Conservation (phyloP, 2,888 invertebrate species). For the Leptopilina syphax region DNA sequence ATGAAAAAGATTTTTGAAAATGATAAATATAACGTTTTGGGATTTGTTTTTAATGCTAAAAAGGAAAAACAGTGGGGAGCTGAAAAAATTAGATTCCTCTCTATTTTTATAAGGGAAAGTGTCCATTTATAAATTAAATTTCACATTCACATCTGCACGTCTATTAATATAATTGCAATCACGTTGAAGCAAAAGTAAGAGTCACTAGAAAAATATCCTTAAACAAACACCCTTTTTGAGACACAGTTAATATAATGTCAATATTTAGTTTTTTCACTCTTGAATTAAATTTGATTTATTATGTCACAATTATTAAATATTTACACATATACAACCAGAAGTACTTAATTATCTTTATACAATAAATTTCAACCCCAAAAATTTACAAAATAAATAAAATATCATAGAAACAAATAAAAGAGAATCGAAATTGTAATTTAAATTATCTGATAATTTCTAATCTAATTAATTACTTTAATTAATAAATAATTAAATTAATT, state of each 20-base stretch:
- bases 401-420: too few species aligned
- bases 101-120: slow-evolving; percentile 3
- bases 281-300: neutral
- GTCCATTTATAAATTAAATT: slow-evolving; percentile 38
- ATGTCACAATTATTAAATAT: too few species aligned
- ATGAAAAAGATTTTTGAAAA: neutral
- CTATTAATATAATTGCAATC: slow-evolving; percentile 67
- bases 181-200: slow-evolving; percentile 55
- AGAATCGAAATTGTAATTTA: too few species aligned
- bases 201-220: slow-evolving; percentile 74
- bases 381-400: too few species aligned
- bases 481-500: too few species aligned
- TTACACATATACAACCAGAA: too few species aligned
- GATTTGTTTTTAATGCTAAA: neutral
- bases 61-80: neutral
- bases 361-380: too few species aligned
- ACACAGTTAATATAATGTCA: slow-evolving; percentile 45
- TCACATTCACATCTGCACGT: slow-evolving; percentile 61
- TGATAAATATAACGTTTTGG: neutral
- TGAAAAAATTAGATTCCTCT: neutral
- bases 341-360: too few species aligned
- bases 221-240: slow-evolving; percentile 65
- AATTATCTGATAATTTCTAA: too few species aligned
- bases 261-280: slow-evolving; percentile 47
- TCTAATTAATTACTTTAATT: too few species aligned